phyloP scores from a whole-genome alignment of 2,113 vertebrate genomes.

The Furnarius figulus region DNA sequence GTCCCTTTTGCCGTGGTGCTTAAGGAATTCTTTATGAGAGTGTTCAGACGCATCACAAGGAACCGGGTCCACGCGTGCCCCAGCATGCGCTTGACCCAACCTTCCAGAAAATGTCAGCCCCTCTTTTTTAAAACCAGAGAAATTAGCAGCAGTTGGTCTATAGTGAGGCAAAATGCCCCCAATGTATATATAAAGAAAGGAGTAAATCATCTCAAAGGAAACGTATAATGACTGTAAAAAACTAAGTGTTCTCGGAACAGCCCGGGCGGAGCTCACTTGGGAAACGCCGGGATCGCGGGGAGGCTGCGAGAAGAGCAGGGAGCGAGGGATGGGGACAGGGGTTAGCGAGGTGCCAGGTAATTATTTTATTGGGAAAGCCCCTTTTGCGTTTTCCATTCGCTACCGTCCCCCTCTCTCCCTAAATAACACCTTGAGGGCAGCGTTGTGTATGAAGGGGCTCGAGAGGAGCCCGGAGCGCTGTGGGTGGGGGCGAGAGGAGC shows the following conservation, averaged over 20 bases:
- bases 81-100: constrained; percentile 75
- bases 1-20: constrained; percentile 57
- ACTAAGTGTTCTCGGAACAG: not conserved
- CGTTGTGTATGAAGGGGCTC: not conserved
- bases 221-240: constrained; percentile 19
- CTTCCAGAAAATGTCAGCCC: constrained; percentile 57
- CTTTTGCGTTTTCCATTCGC: not conserved
- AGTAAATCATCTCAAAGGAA: constrained; percentile 17
- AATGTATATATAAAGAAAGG: constrained; percentile 8
- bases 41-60: constrained; percentile 38
- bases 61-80: constrained; percentile 76
- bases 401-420: not conserved
- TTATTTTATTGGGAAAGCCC: not conserved
- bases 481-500: not conserved
- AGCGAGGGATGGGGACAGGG: not conserved
- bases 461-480: not conserved
- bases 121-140: constrained; percentile 52
- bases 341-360: accelerated
- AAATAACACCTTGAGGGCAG: not conserved
- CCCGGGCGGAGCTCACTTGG: not conserved
- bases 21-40: constrained; percentile 65
- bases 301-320: not conserved
- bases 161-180: constrained; percentile 16
- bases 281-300: not conserved
- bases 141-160: constrained; percentile 64